Conservation (phyloP, 2,113 vertebrate species). For the Anthoscopus minutus region DNA sequence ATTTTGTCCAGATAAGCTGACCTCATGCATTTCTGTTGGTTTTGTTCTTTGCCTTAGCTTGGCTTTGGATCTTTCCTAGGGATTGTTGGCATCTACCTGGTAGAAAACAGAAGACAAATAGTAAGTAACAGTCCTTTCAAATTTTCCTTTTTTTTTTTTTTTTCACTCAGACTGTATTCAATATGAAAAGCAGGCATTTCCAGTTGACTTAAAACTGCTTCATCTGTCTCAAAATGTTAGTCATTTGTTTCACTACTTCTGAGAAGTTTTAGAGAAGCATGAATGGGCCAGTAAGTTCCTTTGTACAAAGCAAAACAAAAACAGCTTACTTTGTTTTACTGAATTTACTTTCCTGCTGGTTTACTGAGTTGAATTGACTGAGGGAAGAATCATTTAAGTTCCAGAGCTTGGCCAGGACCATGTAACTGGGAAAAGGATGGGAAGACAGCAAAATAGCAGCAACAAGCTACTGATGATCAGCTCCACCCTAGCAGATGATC, state of each 20-base stretch:
- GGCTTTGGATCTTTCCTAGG: conserved; percentile 93
- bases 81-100: conserved; percentile 85
- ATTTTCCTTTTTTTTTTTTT: not conserved
- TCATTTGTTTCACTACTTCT: not conserved
- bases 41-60: conserved; percentile 75
- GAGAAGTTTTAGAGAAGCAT: not conserved
- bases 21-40: not conserved
- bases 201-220: not conserved
- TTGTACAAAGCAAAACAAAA: not conserved
- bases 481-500: not conserved
- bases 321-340: not conserved
- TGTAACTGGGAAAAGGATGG: not conserved
- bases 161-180: not conserved
- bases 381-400: not conserved
- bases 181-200: not conserved
- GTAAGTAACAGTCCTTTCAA: conserved; percentile 69
- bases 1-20: not conserved
- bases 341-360: not conserved
- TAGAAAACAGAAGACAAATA: conserved; percentile 93
- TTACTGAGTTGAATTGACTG: not conserved
- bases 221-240: not conserved
- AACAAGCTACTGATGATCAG: not conserved
- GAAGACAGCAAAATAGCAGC: not conserved
- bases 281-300: not conserved
- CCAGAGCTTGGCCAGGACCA: not conserved